phyloP scores from a whole-genome alignment of 2,888 invertebrate genomes.

The Rotaria magnacalcarata region DNA sequence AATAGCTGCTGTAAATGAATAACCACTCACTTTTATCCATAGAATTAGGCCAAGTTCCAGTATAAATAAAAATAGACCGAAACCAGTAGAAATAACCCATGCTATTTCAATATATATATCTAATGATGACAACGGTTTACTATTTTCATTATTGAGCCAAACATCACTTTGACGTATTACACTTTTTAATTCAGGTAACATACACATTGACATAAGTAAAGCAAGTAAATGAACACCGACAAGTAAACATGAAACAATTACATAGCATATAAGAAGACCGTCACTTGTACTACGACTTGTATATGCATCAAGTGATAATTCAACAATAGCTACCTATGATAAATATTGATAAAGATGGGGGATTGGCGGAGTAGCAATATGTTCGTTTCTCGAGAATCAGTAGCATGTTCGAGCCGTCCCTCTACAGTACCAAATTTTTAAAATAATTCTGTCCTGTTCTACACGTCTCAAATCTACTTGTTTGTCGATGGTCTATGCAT shows the following conservation, averaged over 20 bases:
- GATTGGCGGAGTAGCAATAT: too few relatives aligned
- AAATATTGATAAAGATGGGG: not conserved
- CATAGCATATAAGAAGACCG: conserved; percentile 52
- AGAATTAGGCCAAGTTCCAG: not conserved
- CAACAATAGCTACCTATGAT: conserved; percentile 12
- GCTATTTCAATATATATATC: conserved; percentile 71
- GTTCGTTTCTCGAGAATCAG: too few relatives aligned
- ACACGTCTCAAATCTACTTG: too few relatives aligned
- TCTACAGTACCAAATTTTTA: too few relatives aligned
- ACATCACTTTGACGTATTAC: conserved; percentile 61
- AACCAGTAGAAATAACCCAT: conserved; percentile 88
- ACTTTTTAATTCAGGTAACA: conserved; percentile 86
- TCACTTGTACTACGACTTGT: not conserved
- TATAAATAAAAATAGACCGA: conserved; percentile 14
- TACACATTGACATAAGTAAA: conserved; percentile 89
- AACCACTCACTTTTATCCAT: conserved; percentile 18
- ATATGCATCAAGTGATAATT: conserved; percentile 18
- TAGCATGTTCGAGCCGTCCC: too few relatives aligned
- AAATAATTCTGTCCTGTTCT: too few relatives aligned
- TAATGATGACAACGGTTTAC: not conserved
- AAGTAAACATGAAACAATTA: conserved; percentile 80
- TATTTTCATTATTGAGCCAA: conserved; percentile 14
- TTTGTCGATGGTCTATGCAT: too few relatives aligned
- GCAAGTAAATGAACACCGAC: conserved; percentile 90
- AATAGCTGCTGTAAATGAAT: not conserved